Conservation (phyloP, 2,888 invertebrate genomes). For the Serripes groenlandicus region DNA sequence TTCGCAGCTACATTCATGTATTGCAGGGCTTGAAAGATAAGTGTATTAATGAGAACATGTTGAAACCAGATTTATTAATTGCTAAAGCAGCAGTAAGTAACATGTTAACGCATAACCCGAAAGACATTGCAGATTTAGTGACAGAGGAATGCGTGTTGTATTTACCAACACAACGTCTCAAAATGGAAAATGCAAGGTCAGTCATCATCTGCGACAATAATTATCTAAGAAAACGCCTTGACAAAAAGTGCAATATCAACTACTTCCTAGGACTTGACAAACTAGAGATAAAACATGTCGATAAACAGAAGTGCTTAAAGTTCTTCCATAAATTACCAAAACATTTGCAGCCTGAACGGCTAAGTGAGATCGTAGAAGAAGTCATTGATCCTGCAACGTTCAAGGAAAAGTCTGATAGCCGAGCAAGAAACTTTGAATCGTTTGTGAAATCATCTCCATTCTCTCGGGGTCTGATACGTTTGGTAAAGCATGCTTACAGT, state of each 20-base stretch:
- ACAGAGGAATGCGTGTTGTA: constrained; percentile 23
- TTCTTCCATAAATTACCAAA: constrained; percentile 54
- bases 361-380: constrained; percentile 69
- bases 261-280: constrained; percentile 46
- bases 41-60: constrained; percentile 36
- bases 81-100: constrained; percentile 56
- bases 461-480: constrained; percentile 19
- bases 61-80: constrained; percentile 59
- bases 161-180: constrained; percentile 14
- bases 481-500: constrained; percentile 24
- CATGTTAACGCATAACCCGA: constrained; percentile 18
- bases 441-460: constrained; percentile 19
- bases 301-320: constrained; percentile 23
- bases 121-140: neutral
- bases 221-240: constrained; percentile 22
- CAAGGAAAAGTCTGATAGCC: neutral
- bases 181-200: constrained; percentile 34
- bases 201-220: constrained; percentile 50
- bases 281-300: constrained; percentile 14
- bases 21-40: constrained; percentile 57
- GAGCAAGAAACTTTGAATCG: neutral
- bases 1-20: constrained; percentile 66
- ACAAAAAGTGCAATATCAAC: constrained; percentile 5
- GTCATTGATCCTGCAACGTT: constrained; percentile 30
- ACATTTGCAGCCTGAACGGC: constrained; percentile 56